A percentile compares a stretch with the other conserved stretches of the same genome.
Evolutionary conservation across 2,113 vertebrate genomes (phyloP).

Genomic region (Columbina picui): DNA sequence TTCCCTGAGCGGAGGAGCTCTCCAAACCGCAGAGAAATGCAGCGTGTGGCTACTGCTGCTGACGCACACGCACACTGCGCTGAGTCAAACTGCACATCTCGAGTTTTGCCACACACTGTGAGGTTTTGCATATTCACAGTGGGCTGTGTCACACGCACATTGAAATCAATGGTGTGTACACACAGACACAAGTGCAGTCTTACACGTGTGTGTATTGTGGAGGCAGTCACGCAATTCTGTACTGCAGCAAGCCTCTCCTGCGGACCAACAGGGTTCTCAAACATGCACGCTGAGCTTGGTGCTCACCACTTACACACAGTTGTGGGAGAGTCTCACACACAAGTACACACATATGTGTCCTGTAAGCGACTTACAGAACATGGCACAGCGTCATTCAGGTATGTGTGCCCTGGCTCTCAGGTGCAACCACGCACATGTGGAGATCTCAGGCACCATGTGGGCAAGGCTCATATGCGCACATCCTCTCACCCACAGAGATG

Average conservation of each 20-base stretch:
- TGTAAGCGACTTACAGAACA: not conserved
- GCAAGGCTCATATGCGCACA: not conserved
- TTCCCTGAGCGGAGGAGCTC: not conserved
- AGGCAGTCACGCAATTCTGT: not conserved
- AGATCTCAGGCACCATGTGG: not conserved
- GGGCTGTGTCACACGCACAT: not conserved
- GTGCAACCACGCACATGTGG: accelerated
- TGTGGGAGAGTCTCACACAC: not conserved
- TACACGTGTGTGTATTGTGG: not conserved
- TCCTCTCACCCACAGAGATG: not conserved
- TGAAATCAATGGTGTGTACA: not conserved
- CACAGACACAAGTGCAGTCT: not conserved
- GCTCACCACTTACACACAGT: not conserved
- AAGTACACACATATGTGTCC: no score
- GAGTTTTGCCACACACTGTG: not conserved
- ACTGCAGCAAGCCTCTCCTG: not conserved
- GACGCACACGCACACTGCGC: not conserved
- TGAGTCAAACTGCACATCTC: not conserved
- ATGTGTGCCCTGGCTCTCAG: not conserved
- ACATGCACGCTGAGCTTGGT: not conserved
- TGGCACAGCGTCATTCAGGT: not conserved
- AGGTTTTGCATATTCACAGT: not conserved
- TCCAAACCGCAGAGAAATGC: not conserved
- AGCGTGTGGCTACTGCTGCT: not conserved
- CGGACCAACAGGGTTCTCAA: not conserved